phyloP scores from a whole-genome alignment of 23 tunicate species.

The Halocynthia roretzi region DNA sequence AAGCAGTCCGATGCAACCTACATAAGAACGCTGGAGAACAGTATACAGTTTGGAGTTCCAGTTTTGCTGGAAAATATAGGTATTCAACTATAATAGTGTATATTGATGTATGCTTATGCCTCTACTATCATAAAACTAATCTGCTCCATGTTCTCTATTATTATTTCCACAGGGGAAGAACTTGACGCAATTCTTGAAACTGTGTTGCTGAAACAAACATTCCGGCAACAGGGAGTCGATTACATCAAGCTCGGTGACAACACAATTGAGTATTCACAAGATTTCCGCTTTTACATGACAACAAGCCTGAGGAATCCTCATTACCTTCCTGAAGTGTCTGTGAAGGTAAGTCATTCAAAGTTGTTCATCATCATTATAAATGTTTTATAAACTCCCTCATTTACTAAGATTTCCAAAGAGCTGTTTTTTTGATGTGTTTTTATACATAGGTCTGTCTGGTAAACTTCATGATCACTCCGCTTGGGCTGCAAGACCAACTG shows the following conservation, averaged over 20 bases:
- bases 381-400: background rate
- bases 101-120: background rate
- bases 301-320: slow-evolving; percentile 91
- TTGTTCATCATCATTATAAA: background rate
- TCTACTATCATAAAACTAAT: no score
- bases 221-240: slow-evolving; percentile 92
- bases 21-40: slow-evolving; percentile 81
- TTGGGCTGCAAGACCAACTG: slow-evolving; percentile 91
- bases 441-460: slow-evolving; percentile 77
- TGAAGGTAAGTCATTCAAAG: slow-evolving; percentile 45
- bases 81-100: background rate
- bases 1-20: slow-evolving; percentile 83
- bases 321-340: slow-evolving; percentile 92
- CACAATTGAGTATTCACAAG: slow-evolving; percentile 80
- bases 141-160: background rate
- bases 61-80: slow-evolving; percentile 89
- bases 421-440: background rate
- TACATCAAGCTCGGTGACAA: slow-evolving; percentile 94
- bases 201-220: slow-evolving; percentile 83
- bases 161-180: slow-evolving; percentile 65
- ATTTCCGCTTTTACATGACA: slow-evolving; percentile 89
- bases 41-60: slow-evolving; percentile 92
- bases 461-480: slow-evolving; percentile 97
- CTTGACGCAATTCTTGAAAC: slow-evolving; percentile 80
- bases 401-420: background rate